Base-by-base conservation (phyloP, 2,888 invertebrate genomes). In the Napeogenes sylphis region DNA sequence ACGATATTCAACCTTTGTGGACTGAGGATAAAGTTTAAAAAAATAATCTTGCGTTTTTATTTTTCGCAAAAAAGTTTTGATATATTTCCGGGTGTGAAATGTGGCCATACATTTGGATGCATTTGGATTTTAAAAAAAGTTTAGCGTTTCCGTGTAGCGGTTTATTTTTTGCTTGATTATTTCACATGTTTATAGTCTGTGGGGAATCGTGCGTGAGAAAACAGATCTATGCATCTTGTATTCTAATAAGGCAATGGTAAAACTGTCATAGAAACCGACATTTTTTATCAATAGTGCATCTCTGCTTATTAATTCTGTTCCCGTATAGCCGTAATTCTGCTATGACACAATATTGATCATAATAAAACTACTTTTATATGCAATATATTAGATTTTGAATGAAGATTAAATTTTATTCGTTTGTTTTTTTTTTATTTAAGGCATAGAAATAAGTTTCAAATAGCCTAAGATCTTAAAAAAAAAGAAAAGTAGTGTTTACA, bases 31-130 rank as follows among this genome's bases (percentile, higher is more conserved):
- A 60, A 61, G 61, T 57, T 61, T 61, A 45, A 55, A 62, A 59
- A 64, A 4, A 51, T 10, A 51, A 21, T 4, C 4, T 4, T 47
- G 6, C n/a, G 42, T 58, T 60, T 59, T 63, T 13, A 55, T 59
- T 60, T 47, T 51, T 33, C 58, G 54, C 59, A 61, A 83, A 87
- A 87, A 85, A 83, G 73, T 77, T 78, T 75, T 67, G 78, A 81
- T 78, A 77, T 80, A 75, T 87, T 88, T 86, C 85, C 88, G 84
- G 85, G 85, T 85, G 85, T 87, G 82, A 88, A 87, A 86, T 87
- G 84, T 85, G 85, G 80, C 77, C 73, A 79, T 87, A 82, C 81
- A 82, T 81, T 80, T 71, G 75, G 78, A 78, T 78, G 81, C 82
- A 81, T 85, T 84, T 81, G 80, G 79, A 72, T 71, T 65, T 58